Base-by-base conservation (phyloP, 1,140 invertebrate species). In the Drosophila fuyamai region DNA sequence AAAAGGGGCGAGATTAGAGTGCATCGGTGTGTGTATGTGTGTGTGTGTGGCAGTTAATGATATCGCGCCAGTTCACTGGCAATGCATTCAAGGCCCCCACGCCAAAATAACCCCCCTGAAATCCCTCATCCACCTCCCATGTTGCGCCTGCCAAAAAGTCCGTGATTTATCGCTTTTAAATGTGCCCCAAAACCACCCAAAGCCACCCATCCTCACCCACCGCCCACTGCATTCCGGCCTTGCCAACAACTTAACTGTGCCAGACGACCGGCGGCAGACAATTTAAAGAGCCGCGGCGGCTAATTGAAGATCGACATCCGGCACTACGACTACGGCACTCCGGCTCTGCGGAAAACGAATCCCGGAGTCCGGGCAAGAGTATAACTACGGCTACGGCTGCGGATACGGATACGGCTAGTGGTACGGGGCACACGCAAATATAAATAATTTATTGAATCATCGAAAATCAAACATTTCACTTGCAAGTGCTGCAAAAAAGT, bases 381-480 rank as follows among this genome's bases (percentile, higher is more conserved):
- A 1, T 29, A 4, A 12, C 23, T 7, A 5, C 35, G 35, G 13
- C 2, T 16, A 10, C n/a, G 40, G 55, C 1, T 14, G 4, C 29
- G 7, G 10, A 4, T 2, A 29, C 5, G 46, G 46, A 13, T 2
- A 5, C 2, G 18, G 54, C 13, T 4, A 3, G 7, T 2, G 6
- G 14, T 0, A 18, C 27, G 27, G 35, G 60, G 63, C 76, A 81
- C 66, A 89, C 84, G 84, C 84, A 84, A 89, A 89, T 84, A 89
- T 89, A 89, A 89, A 89, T 89, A 78, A 89, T 89, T 89, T 89
- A 89, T 89, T 89, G 84, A 89, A 89, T 89, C 84, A 89, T 89
- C 89, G 84, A 84, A 88, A 89, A 89, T 89, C 84, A 89, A 89
- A 90, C 84, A 89, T 89, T 89, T 89, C 84, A 89, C 85, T 89